These are phyloP conservation scores for Heliconius charithonia DNA, from an alignment of 2,888 invertebrate genomes.

Conservation along the genomic window DNA sequence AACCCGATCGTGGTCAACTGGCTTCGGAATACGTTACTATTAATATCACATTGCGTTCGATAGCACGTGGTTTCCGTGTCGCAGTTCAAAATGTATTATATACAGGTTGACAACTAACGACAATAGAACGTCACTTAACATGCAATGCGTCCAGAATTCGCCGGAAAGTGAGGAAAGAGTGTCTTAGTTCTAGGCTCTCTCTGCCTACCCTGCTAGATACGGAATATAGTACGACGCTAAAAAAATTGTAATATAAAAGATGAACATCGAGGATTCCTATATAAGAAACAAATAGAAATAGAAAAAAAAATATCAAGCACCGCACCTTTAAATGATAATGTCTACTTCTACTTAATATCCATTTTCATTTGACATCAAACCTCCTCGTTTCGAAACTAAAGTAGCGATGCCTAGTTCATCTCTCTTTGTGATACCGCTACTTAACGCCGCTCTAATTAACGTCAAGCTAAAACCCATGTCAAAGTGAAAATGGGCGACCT, in stretches of 20 bases:
- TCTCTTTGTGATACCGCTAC: constrained; percentile 7
- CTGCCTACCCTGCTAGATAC: background rate
- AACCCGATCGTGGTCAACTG: constrained; percentile 65
- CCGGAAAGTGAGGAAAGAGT: background rate
- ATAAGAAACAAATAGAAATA: background rate
- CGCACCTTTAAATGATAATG: background rate
- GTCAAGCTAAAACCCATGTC: constrained; percentile 17
- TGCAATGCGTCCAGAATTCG: no score
- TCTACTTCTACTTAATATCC: constrained; percentile 1
- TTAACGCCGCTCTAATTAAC: constrained; percentile 11
- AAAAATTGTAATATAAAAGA: background rate
- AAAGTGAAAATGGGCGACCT: background rate
- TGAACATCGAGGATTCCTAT: background rate
- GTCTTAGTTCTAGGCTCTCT: background rate
- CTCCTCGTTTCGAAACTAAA: background rate
- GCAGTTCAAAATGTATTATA: background rate
- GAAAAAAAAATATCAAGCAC: background rate
- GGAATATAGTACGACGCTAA: background rate
- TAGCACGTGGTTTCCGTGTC: constrained; percentile 35
- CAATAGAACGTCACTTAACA: background rate
- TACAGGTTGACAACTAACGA: background rate
- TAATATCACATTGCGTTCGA: constrained; percentile 35
- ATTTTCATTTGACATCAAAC: constrained; percentile 3
- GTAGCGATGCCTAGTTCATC: constrained; percentile 5
- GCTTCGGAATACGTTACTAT: constrained; percentile 60